phyloP scores from a whole-genome alignment of 2,113 vertebrate species.

The Ailurus styani region DNA sequence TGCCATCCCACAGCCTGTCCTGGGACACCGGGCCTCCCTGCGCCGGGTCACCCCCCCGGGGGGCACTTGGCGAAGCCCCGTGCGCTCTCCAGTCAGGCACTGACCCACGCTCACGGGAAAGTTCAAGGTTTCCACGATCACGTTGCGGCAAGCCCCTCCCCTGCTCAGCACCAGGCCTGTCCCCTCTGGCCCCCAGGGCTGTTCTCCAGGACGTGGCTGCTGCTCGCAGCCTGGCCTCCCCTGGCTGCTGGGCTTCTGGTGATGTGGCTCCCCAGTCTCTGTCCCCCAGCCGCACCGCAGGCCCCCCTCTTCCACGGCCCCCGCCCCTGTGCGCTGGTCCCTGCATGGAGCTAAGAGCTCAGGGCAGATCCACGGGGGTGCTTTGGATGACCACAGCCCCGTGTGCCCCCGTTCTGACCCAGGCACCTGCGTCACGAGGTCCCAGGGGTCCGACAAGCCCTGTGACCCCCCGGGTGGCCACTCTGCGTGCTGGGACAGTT shows the following conservation, averaged over 20 bases:
- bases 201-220: background rate
- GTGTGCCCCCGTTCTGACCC: background rate
- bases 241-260: background rate
- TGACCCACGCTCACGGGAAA: background rate
- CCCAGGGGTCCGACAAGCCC: background rate
- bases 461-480: background rate
- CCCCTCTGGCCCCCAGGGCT: background rate
- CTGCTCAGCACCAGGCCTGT: background rate
- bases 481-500: background rate
- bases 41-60: background rate
- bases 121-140: background rate
- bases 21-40: background rate
- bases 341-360: background rate
- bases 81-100: background rate
- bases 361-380: background rate
- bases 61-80: background rate
- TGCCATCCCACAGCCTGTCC: no score
- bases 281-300: background rate
- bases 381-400: background rate
- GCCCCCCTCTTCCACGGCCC: background rate
- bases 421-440: background rate
- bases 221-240: background rate
- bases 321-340: fast-evolving
- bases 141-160: background rate
- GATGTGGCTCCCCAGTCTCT: background rate